Conservation (phyloP, 1,140 invertebrate species). For the Teleopsis dalmanni region DNA sequence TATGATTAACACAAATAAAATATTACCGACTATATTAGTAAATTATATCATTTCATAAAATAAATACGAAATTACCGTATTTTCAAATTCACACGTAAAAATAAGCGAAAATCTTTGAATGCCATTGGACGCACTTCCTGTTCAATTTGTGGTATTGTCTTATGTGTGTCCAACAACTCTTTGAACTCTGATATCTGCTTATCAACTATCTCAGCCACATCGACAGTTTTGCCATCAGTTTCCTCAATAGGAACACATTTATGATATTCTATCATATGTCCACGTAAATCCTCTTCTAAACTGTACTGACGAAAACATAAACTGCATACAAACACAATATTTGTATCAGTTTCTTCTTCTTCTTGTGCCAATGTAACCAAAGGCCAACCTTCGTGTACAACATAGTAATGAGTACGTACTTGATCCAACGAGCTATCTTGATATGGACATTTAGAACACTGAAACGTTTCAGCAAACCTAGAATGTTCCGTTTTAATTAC, state of each 20-base stretch:
- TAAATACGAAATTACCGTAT: conserved; percentile 16
- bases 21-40: too few species aligned
- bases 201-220: not conserved
- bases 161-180: not conserved
- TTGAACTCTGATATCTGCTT: not conserved
- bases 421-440: too few species aligned
- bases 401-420: too few species aligned
- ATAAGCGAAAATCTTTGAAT: conserved; percentile 34
- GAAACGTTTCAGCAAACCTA: too few species aligned
- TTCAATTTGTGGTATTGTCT: not conserved
- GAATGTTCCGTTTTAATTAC: too few species aligned
- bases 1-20: not conserved
- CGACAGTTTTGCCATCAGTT: not conserved
- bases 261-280: conserved; percentile 48
- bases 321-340: conserved; percentile 46
- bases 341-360: not conserved
- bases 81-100: conserved; percentile 22
- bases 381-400: too few species aligned
- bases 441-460: too few species aligned
- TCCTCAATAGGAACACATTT: conserved; percentile 20
- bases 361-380: too few species aligned
- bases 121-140: conserved; percentile 26
- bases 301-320: conserved; percentile 48
- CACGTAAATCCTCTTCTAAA: conserved; percentile 45
- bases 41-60: too few species aligned